phyloP scores from a whole-genome alignment of 2,113 vertebrate genomes.

The Podilymbus podiceps region DNA sequence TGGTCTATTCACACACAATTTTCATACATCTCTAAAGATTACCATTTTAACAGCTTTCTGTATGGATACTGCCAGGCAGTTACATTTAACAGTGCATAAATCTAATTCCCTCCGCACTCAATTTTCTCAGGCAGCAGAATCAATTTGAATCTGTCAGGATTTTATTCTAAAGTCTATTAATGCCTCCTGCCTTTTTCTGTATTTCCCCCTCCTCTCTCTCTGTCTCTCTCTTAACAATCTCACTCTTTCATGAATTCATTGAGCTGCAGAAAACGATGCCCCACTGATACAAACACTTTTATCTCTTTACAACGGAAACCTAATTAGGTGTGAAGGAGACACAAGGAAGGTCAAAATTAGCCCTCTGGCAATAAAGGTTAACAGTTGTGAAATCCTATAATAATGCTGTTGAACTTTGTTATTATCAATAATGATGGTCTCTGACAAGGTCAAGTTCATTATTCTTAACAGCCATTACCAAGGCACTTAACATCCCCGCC shows the following conservation, averaged over 20 bases:
- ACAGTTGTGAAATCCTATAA: conserved; percentile 65
- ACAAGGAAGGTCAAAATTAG: conserved; percentile 63
- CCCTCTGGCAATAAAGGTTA: conserved; percentile 65
- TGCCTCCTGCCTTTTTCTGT: conserved; percentile 25
- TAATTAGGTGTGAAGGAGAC: conserved; percentile 72
- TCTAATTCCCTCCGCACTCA: conserved; percentile 69
- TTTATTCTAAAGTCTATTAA: conserved; percentile 72
- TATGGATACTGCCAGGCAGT: conserved; percentile 64
- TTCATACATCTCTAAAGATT: conserved; percentile 71
- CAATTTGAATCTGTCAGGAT: conserved; percentile 75
- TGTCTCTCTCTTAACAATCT: conserved; percentile 40
- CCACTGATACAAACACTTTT: conserved; percentile 62
- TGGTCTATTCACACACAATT: conserved; percentile 64
- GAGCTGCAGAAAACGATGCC: conserved; percentile 44
- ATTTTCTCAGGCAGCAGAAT: conserved; percentile 74
- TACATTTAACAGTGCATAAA: conserved; percentile 70
- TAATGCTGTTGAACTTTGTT: conserved; percentile 55
- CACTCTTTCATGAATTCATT: conserved; percentile 43
- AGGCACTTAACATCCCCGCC: background rate
- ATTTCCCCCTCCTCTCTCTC: background rate
- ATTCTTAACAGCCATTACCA: background rate
- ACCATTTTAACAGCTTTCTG: conserved; percentile 71
- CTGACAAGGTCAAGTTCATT: conserved; percentile 56
- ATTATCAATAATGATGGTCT: conserved; percentile 45
- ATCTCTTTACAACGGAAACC: conserved; percentile 65